Evolutionary conservation across 2,888 invertebrate genomes (phyloP).

Genomic region (Arge pagana): DNA sequence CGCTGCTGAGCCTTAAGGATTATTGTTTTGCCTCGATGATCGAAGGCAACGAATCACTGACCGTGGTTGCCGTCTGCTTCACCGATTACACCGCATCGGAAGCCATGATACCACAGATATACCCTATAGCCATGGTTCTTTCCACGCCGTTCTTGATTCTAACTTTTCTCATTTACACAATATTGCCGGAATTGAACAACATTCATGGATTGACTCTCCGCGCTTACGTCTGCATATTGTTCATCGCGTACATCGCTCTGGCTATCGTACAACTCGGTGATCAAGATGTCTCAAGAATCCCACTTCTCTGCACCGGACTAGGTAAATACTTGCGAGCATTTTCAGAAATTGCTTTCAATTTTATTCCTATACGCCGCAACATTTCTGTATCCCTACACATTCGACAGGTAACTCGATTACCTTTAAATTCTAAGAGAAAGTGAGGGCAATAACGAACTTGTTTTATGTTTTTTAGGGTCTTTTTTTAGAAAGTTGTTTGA

Average conservation of each 20-base stretch:
- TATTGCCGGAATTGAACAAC: slow-evolving; percentile 46
- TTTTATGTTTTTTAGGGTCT: no score
- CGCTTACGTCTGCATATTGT: slow-evolving; percentile 42
- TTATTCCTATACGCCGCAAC: no score
- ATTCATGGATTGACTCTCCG: slow-evolving; percentile 48
- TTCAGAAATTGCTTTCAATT: no score
- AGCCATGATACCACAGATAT: slow-evolving; percentile 3
- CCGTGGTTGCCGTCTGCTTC: slow-evolving; percentile 35
- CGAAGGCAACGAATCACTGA: slow-evolving; percentile 15
- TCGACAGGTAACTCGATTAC: no score
- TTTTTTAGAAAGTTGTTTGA: no score
- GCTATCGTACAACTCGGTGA: slow-evolving; percentile 36
- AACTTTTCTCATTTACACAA: slow-evolving; percentile 46
- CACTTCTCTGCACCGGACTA: background rate
- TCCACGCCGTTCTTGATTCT: slow-evolving; percentile 43
- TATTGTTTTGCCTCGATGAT: slow-evolving; percentile 38
- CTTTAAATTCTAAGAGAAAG: no score
- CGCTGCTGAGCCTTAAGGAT: slow-evolving; percentile 21
- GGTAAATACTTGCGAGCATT: no score
- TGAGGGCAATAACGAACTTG: no score
- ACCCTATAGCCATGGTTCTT: slow-evolving; percentile 31
- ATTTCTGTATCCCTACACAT: no score
- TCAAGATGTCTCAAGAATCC: background rate
- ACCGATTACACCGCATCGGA: background rate
- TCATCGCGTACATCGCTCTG: slow-evolving; percentile 43